Evolutionary conservation across 2,797 vertebrate species (phyloP), one percentile per base, ranked within the genome.

Genomic region (Tokudaia muenninki): DNA sequence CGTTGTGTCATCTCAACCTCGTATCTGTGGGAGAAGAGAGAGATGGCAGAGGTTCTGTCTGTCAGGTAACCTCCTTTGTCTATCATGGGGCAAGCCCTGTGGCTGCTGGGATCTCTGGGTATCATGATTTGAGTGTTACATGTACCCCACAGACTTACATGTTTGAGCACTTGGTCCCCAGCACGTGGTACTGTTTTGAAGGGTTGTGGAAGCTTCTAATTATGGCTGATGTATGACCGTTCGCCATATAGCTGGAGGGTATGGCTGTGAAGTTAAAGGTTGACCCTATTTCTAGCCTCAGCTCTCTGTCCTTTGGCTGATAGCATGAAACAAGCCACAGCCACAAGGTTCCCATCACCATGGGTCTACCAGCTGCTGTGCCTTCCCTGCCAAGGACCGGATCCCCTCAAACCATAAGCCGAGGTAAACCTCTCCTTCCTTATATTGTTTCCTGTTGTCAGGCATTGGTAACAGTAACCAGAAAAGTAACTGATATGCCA

Each of bases 1-100:
- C 97, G 98, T 59, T 88, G 98, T 94, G 98, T 98, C 87, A 98
- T 98, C 97, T 98, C 98, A 4, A 98, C 97, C 92, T 99, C 98
- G 0, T 98, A 99, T 63, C 98, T 99, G 84, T 78, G 59, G 9
- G 13, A 24, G 59, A 63, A 44, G 41, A 95, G 37, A 96, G 81
- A 91, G 67, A 52, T 11, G 47, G 11, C 19, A 74, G 37, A 50
- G 37, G 3, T 72, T 91, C 26, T 24, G 11, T 72, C 4, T 3
- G 24, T 41, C 89, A 72, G 79, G 21, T 21, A 26, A 57, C 13
- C n/a, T 80, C 55, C 50, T 80, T 41, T 75, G 94, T 82, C 65
- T 6, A 2, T 75, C 24, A 29, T 44, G 3, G 0, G 52, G n/a
- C 9, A 67, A 70, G 17, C 11, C 26, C 74, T 90, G 13, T 13